Evolutionary conservation across 1,140 invertebrate species (phyloP), one percentile per base, ranked within the genome.

Genomic region (Sycophila sp.): DNA sequence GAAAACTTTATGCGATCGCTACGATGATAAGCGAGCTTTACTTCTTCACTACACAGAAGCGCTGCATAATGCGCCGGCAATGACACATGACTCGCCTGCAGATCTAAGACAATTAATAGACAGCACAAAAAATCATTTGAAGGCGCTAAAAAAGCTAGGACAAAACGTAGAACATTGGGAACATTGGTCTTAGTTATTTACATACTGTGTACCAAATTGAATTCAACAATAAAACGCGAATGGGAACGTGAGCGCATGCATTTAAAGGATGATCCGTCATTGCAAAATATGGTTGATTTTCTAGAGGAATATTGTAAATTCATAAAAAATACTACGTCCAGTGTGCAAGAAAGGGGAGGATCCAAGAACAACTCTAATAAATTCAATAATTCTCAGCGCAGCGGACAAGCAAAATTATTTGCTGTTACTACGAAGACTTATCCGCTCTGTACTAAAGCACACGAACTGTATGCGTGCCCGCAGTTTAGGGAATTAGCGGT

Each of bases 151-250:
- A n/a, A 56, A 56, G 11, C 26, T 78, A 0, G 56, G 56, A 1
- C 56, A 77, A 70, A 63, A 74, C 7, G 60, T 62, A 2, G 67
- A 75, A 10, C 45, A 71, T 34, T 79, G 76, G 77, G 68, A 72
- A n/a, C n/a, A n/a, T n/a, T n/a, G 22, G 70, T 62, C 13, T 53
- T 77, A 24, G 8, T 77, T 4, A 72, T 77, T 15, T 73, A 77
- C 56, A 8, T 77, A 10, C 8, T 77, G 0, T 32, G 55, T 1
- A 40, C 26, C 11, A 78, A 75, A 36, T 42, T 71, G 32, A 62
- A 74, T 62, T 22, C 13, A 6, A n/a, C 24, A 7, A 53, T 71
- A 11, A 72, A 51, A 56, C 59, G 69, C 10, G 72, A 74, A 38
- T 74, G 74, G 74, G 68, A 76, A 60, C 19, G 34, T 22, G 7